Evolutionary conservation across 1,140 invertebrate species (phyloP), one percentile per base, ranked within the genome.

Genomic region (Ctenoplectra terminalis): DNA sequence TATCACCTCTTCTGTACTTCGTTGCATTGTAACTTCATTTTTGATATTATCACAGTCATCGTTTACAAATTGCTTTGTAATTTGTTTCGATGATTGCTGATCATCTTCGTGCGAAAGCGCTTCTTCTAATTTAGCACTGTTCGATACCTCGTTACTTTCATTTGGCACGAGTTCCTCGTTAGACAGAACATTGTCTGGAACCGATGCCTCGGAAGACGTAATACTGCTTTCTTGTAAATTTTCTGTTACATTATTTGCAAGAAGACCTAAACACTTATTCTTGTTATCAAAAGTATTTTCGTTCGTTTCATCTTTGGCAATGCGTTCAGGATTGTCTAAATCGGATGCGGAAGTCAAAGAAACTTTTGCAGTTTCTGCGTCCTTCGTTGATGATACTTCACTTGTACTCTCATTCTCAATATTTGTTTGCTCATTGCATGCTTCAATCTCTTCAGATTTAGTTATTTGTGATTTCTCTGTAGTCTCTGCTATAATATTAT

Each of bases 11-110:
- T 58, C 40, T 50, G 34, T 23, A 71, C 23, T 72, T 83, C 34
- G 34, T 70, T 85, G 72, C 23, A 61, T n/a, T 23, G 29, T n/a
- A 63, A 71, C 11, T 77, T 86, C 34, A 64, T 34, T 48, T 74
- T 74, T 50, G 26, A 78, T 58, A 63, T 26, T 78, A 82, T 86
- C 80, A 86, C 79, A 86, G 64, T 82, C 66, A 58, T 78, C 26
- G 7, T 67, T 78, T 76, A 75, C 52, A 37, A 77, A 6, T 29
- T 77, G 37, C 17, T 82, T 29, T 9, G 6, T 48, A 60, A 40
- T 34, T 72, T 69, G 56, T 46, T 81, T 46, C 4, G 15, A 37
- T 58, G n/a, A 15, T 34, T 50, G 50, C 1, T 84, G 56, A 61
- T 74, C 23, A 15, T 66, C 26, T 81, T 82, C n/a, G 37, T 52